Conservation (phyloP, 2,797 vertebrate genomes). For the Antennarius maculatus region DNA sequence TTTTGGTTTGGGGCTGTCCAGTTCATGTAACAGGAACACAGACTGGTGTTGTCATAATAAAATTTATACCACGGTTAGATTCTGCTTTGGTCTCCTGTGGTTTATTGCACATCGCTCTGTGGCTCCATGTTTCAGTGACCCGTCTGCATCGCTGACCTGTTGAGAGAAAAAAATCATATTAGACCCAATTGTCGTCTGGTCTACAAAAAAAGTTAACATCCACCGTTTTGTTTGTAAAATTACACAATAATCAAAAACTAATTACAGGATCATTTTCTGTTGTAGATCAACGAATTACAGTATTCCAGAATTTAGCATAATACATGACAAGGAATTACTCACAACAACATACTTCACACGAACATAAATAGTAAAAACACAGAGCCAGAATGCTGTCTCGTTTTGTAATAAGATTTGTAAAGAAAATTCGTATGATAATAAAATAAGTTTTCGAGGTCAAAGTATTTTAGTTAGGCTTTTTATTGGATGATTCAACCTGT, state of each 20-base stretch:
- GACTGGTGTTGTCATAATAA: background rate
- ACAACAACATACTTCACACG: background rate
- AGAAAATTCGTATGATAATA: background rate
- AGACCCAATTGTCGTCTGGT: background rate
- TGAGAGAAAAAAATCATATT: background rate
- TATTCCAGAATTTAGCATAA: background rate
- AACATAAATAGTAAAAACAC: background rate
- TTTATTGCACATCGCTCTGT: conserved; percentile 84
- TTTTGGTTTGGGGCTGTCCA: too few species aligned
- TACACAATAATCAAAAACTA: background rate
- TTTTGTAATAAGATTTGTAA: background rate
- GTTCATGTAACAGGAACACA: background rate
- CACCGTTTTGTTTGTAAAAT: background rate
- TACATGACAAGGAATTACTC: background rate
- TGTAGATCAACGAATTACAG: background rate
- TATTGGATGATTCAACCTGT: background rate
- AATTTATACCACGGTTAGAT: background rate
- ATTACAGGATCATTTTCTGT: background rate
- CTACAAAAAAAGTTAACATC: too few species aligned
- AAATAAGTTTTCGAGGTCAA: background rate
- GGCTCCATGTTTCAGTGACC: conserved; percentile 33
- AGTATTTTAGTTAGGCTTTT: background rate
- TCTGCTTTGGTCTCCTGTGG: conserved; percentile 72
- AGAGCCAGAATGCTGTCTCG: background rate
- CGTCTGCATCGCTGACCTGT: conserved; percentile 69